Evolutionary conservation across 2,888 invertebrate species (phyloP), one percentile per base, ranked within the genome.

Genomic region (Cataglyphis cursor): DNA sequence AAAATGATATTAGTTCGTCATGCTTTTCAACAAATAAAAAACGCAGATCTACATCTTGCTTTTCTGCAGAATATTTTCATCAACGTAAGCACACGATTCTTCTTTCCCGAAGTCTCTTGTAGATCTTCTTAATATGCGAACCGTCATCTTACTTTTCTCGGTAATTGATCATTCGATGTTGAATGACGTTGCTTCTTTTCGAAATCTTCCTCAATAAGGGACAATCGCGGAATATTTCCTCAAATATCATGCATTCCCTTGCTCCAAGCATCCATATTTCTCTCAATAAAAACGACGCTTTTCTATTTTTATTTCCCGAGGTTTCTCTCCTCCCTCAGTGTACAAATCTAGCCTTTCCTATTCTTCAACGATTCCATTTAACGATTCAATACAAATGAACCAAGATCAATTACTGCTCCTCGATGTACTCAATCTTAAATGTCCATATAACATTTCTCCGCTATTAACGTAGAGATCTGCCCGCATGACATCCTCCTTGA

Each of bases 151-250:
- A 31, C 57, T 59, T 78, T 28, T 18, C 6, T 76, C 15, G 9
- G 31, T 21, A 35, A 70, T 78, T 57, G 68, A 78, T 57, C 66
- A 54, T 12, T 57, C 31, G 18, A 24, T 38, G 12, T 44, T n/a
- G 21, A 28, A 66, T 18, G n/a, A n/a, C 24, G 28, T 54, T 28
- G 38, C n/a, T 21, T 57, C 24, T 51, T n/a, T 12, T 24, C 15
- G 12, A 5, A n/a, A 6, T 5, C 18, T 3, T 66, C 21, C 3
- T 54, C 15, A 64, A 44, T 74, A 18, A 66, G 5, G 21, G 41
- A 9, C 57, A 64, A 35, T 61, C 21, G 5, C 44, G 21, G 57
- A 57, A 31, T 57, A 9, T 31, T 75, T 28, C n/a, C 28, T 57
- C 68, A 38, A 4, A n/a, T 64, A 54, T 8, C 54, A 31, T 3